These are phyloP conservation scores for Eleginops maclovinus DNA, from an alignment of 2,113 vertebrate species.

Conservation along the genomic window DNA sequence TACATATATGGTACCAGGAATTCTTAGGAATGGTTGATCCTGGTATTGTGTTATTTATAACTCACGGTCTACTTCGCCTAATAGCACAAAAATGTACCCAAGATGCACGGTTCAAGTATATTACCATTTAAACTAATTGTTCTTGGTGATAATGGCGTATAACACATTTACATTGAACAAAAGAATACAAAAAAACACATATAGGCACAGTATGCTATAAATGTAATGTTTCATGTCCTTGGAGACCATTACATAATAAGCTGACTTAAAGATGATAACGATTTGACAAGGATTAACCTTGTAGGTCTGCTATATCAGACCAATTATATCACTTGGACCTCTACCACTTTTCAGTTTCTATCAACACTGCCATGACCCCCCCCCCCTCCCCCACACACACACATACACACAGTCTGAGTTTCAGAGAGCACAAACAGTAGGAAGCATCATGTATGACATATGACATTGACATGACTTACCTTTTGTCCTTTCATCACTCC, in stretches of 20 bases:
- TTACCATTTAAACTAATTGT: background rate
- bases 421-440: conserved; percentile 41
- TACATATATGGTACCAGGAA: background rate
- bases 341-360: conserved; percentile 5
- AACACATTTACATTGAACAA: background rate
- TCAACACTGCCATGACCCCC: background rate
- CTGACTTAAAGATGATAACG: conserved; percentile 20
- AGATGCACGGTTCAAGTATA: background rate
- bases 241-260: conserved; percentile 30
- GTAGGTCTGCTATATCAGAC: conserved; percentile 4
- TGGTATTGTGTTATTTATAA: background rate
- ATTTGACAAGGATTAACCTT: conserved; percentile 25
- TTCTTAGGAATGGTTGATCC: background rate
- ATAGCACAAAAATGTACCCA: too few species aligned
- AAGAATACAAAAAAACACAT: background rate
- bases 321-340: conserved; percentile 34
- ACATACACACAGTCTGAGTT: conserved; percentile 12
- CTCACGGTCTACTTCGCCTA: too few species aligned
- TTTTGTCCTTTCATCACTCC: conserved; percentile 86
- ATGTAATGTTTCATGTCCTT: conserved; percentile 22
- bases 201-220: background rate
- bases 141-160: background rate
- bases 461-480: conserved; percentile 81
- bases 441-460: conserved; percentile 57
- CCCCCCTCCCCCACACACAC: too few species aligned